Evolutionary conservation across 37 sponge, comb jelly and placozoan genomes (phyloP).

Genomic region (Spongilla lacustris): DNA sequence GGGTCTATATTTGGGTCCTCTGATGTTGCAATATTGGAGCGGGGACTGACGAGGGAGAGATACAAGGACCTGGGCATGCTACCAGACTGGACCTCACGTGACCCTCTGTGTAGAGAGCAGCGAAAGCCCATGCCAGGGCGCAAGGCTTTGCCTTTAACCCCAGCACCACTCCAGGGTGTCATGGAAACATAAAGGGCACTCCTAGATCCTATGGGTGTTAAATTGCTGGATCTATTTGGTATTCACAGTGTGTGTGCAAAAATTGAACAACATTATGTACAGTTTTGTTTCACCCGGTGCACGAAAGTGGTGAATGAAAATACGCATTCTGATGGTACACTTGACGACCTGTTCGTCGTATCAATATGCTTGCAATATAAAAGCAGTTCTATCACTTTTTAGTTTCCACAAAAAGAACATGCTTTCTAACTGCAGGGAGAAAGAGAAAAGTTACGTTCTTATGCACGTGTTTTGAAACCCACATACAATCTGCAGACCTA

Average conservation of each 20-base stretch:
- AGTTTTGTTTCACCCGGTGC: background rate
- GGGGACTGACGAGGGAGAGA: conserved; percentile 64
- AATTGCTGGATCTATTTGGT: background rate
- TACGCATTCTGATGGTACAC: too few relatives aligned
- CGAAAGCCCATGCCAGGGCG: conserved; percentile 33
- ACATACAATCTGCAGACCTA: background rate
- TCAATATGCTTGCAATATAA: too few relatives aligned
- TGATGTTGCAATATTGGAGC: conserved; percentile 72
- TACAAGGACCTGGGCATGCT: conserved; percentile 65
- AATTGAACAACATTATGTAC: background rate
- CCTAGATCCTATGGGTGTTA: background rate
- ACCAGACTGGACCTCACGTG: conserved; percentile 86
- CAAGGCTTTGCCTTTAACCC: conserved; percentile 31
- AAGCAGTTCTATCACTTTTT: conserved; percentile 41
- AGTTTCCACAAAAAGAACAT: conserved; percentile 86
- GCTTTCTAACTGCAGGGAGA: conserved; percentile 69
- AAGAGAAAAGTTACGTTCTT: background rate
- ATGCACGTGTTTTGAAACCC: background rate
- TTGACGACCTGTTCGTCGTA: too few relatives aligned
- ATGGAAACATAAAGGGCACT: background rate
- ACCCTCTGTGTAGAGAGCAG: conserved; percentile 59
- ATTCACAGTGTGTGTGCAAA: background rate
- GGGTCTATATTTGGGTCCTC: conserved; percentile 78
- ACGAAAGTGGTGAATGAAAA: background rate
- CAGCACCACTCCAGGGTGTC: background rate